These are phyloP conservation scores for Sialis fuliginosa DNA, from an alignment of 2,888 invertebrate species.

Conservation along the genomic window DNA sequence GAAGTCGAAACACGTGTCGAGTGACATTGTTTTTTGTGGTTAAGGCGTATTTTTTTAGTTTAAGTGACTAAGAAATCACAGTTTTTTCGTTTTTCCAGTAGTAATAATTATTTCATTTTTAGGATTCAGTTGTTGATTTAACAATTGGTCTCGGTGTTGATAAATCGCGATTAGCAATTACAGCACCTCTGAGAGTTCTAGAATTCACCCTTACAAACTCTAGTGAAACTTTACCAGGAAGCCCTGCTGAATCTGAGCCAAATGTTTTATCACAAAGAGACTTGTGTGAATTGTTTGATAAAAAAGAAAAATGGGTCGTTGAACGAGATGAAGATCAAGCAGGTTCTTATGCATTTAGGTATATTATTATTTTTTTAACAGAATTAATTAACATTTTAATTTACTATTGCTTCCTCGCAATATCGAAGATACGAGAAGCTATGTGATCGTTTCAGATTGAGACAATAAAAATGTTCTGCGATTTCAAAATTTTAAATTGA, in stretches of 20 bases:
- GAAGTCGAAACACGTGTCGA: too few relatives aligned
- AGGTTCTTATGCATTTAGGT: constrained; percentile 58
- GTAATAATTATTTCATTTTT: constrained; percentile 11
- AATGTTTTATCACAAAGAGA: constrained; percentile 37
- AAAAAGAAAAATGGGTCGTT: constrained; percentile 47
- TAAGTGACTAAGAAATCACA: too few relatives aligned
- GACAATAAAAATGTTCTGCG: too few relatives aligned
- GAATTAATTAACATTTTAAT: too few relatives aligned
- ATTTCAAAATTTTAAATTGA: too few relatives aligned
- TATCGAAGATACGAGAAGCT: too few relatives aligned
- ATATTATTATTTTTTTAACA: constrained; percentile 17
- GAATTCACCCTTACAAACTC: constrained; percentile 46
- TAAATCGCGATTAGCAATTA: constrained; percentile 48
- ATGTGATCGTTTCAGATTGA: too few relatives aligned
- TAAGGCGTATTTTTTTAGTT: too few relatives aligned
- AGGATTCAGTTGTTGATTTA: constrained; percentile 61
- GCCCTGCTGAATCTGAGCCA: constrained; percentile 42
- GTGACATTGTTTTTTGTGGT: too few relatives aligned
- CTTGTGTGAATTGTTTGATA: constrained; percentile 35
- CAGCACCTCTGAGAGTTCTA: constrained; percentile 49
- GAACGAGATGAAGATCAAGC: constrained; percentile 63
- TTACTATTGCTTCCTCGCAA: too few relatives aligned
- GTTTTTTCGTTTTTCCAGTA: too few relatives aligned
- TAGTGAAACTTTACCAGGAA: constrained; percentile 49
- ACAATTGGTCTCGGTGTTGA: constrained; percentile 53